Conservation (phyloP, 1,140 invertebrate species). For the Ridgeia piscesae region DNA sequence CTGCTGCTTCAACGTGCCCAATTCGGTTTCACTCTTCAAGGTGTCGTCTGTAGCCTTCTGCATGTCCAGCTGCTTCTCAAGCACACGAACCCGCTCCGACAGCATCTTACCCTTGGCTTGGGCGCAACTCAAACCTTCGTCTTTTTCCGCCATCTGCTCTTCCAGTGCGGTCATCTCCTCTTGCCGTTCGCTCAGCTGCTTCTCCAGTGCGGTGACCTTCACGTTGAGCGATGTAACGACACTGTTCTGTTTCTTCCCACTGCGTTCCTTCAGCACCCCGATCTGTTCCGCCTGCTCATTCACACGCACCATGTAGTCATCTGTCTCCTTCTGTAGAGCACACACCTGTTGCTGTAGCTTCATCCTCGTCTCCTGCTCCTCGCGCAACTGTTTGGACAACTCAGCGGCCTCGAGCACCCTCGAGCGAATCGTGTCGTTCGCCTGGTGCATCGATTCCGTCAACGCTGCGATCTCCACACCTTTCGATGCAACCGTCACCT, state of each 20-base stretch:
- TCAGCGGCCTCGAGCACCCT: not conserved
- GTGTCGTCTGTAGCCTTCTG: not conserved
- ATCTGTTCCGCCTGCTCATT: conserved; percentile 17
- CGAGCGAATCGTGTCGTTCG: not conserved
- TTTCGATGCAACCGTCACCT: not conserved
- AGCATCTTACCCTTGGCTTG: not conserved
- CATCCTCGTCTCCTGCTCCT: not conserved
- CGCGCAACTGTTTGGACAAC: not conserved
- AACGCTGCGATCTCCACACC: not conserved
- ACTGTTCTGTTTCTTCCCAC: not conserved
- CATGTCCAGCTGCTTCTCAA: not conserved
- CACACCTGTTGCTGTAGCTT: not conserved
- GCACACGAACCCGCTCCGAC: not conserved
- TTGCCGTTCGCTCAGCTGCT: not conserved
- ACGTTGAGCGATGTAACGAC: not conserved
- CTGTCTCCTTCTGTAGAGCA: not conserved
- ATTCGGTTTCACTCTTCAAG: not conserved
- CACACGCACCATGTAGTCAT: conserved; percentile 21
- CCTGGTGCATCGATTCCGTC: not conserved
- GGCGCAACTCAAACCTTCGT: not conserved
- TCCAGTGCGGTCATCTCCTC: not conserved
- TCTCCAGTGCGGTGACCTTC: not conserved
- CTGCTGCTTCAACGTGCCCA: not conserved
- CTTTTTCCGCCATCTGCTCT: not conserved
- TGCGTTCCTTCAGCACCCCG: conserved; percentile 11